Evolutionary conservation across 2,888 invertebrate species (phyloP), one percentile per base, ranked within the genome.

Genomic region (Chymomyza procnemis): DNA sequence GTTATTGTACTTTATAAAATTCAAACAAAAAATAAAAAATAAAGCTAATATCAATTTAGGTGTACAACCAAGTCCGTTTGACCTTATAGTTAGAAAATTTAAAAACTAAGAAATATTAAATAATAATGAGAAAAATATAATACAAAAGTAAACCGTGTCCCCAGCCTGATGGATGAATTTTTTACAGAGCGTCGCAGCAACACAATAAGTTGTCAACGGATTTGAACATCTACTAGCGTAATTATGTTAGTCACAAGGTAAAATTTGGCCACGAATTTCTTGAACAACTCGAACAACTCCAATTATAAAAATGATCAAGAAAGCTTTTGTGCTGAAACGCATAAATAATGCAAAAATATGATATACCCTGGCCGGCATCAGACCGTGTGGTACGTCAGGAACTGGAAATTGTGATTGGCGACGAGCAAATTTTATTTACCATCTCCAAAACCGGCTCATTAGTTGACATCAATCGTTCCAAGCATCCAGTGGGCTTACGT

Each of bases 251-350:
- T 1, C 99, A 99, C 91, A 99, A 98, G 91, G 99, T 99, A 75
- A 99, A 99, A 92, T 99, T 99, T 92, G 99, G 99, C 1, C 99
- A 99, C 90, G 99, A 99, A 91, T 99, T 99, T 92, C 92, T 99
- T 21, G 99, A 99, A 91, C 22, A 99, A 99, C 91, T 99, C 99
- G 30, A 99, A 99, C 92, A 99, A 99, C 92, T 99, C 99, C 2
- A 99, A 99, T 91, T 99, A 99, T 92, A 99, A 99, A 92, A 99
- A 99, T 91, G 99, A 99, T 91, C 26, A 99, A 99, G 88, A 96
- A 96, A 93, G 98, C 97, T 0, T 99, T 97, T 89, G 99, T 98
- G 90, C 91, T 99, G 26, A 98, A 98, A 89, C 93, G 99, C 73
- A 94, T 99, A 99, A 93, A 97, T 96, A 86, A 98, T 97, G 97